phyloP scores from a whole-genome alignment of 2,888 invertebrate species.

The Congeria kusceri region DNA sequence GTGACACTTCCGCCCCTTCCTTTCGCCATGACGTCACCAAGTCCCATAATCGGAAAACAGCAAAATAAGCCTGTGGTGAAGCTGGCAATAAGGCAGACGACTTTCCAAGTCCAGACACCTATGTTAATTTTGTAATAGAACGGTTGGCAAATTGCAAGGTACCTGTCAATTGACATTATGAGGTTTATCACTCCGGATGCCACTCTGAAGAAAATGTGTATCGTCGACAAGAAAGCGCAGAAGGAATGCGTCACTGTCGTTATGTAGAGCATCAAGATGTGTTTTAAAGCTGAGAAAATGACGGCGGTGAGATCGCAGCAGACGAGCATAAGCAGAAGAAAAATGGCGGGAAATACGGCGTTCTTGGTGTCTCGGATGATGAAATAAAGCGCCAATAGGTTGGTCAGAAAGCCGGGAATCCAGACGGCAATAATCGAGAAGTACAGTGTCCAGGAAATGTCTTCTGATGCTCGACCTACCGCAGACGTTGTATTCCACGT shows the following conservation, averaged over 20 bases:
- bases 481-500: too few relatives aligned
- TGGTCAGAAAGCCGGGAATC: too few relatives aligned
- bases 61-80: constrained; percentile 24
- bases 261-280: too few relatives aligned
- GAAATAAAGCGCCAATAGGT: too few relatives aligned
- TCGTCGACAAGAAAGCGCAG: constrained; percentile 44
- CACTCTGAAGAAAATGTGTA: constrained; percentile 41
- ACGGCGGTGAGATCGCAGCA: constrained; percentile 44
- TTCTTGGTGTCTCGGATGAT: too few relatives aligned
- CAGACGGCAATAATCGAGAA: too few relatives aligned
- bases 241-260: constrained; percentile 14
- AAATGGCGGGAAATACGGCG: too few relatives aligned
- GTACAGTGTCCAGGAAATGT: too few relatives aligned
- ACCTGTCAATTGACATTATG: constrained; percentile 53
- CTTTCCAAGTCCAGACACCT: constrained; percentile 42
- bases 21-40: constrained; percentile 19
- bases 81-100: constrained; percentile 35
- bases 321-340: constrained; percentile 43
- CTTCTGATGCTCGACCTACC: too few relatives aligned
- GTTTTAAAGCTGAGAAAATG: constrained; percentile 21
- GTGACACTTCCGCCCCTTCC: too few relatives aligned
- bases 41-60: constrained; percentile 48
- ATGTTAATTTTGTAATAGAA: constrained; percentile 54
- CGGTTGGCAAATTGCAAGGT: constrained; percentile 45
- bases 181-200: constrained; percentile 48